Percentiles rank a stretch among this genome's conserved stretches.
Conservation (phyloP, 1,140 invertebrate species). For the Riptortus pedestris region DNA sequence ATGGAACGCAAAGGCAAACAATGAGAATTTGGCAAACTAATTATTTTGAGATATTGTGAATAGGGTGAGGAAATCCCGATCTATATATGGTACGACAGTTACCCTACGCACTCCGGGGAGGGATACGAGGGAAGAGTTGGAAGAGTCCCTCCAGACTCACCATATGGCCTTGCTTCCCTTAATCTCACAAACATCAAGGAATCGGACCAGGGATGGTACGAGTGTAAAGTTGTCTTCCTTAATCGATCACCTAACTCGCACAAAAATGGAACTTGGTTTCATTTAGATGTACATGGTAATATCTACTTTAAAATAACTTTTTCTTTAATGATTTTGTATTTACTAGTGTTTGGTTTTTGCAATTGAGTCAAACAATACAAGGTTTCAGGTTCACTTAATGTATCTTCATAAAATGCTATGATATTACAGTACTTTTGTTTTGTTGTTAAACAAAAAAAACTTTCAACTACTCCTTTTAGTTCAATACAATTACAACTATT, state of each 20-base stretch:
- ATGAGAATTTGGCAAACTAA: background rate
- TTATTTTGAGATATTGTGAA: slow-evolving; percentile 4
- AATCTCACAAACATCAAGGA: slow-evolving; percentile 87
- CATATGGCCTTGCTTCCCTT: slow-evolving; percentile 80
- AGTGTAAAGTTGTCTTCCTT: slow-evolving; percentile 91
- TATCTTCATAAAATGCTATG: too few species aligned
- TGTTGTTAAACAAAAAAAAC: too few species aligned
- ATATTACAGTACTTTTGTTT: too few species aligned
- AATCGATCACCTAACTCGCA: slow-evolving; percentile 79
- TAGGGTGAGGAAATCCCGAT: slow-evolving; percentile 87
- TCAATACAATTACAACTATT: too few species aligned
- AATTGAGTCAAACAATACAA: too few species aligned
- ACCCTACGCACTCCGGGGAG: slow-evolving; percentile 84
- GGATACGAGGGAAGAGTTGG: slow-evolving; percentile 84
- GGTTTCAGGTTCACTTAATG: too few species aligned
- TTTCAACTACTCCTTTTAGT: too few species aligned
- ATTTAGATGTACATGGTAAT: slow-evolving; percentile 83
- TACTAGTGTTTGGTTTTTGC: too few species aligned
- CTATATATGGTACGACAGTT: slow-evolving; percentile 95
- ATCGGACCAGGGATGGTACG: slow-evolving; percentile 93
- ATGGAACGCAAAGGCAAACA: background rate
- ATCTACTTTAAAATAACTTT: slow-evolving; percentile 22
- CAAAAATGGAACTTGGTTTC: slow-evolving; percentile 92
- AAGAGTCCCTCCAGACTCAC: slow-evolving; percentile 70
- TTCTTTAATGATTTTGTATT: background rate